These are phyloP conservation scores for Coleophora deauratella DNA, from an alignment of 2,888 invertebrate genomes.

Conservation along the genomic window DNA sequence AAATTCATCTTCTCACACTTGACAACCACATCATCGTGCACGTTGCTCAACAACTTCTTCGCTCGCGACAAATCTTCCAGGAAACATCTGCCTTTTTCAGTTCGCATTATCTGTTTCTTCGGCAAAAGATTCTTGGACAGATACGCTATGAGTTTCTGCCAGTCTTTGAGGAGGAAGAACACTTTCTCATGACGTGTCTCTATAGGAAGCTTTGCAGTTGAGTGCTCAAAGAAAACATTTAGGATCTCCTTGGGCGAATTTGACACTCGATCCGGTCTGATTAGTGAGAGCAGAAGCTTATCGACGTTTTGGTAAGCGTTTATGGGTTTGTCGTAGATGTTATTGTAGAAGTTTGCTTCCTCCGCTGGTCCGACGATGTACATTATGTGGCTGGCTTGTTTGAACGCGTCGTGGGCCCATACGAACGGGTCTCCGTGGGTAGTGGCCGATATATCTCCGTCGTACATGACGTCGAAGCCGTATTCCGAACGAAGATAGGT, in stretches of 20 bases:
- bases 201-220: slow-evolving; percentile 42
- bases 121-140: slow-evolving; percentile 55
- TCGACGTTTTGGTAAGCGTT: slow-evolving; percentile 49
- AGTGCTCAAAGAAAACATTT: slow-evolving; percentile 57
- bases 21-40: slow-evolving; percentile 38
- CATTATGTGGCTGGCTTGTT: slow-evolving; percentile 43
- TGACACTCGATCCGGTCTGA: slow-evolving; percentile 30
- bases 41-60: slow-evolving; percentile 44
- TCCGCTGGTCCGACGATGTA: slow-evolving; percentile 55
- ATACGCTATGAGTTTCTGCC: slow-evolving; percentile 56
- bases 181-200: slow-evolving; percentile 44
- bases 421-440: slow-evolving; percentile 51
- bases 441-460: slow-evolving; percentile 47
- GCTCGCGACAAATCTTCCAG: slow-evolving; percentile 54
- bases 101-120: slow-evolving; percentile 47
- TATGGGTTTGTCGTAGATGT: slow-evolving; percentile 59
- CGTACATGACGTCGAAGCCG: slow-evolving; percentile 53
- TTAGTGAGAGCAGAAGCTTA: slow-evolving; percentile 35
- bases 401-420: slow-evolving; percentile 54
- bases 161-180: slow-evolving; percentile 51
- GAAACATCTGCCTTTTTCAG: slow-evolving; percentile 54
- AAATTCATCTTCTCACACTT: slow-evolving; percentile 15
- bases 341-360: slow-evolving; percentile 39
- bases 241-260: slow-evolving; percentile 40
- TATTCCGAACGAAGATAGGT: slow-evolving; percentile 49